Conservation (phyloP, 2,797 vertebrate genomes). For the Bucorvus abyssinicus region DNA sequence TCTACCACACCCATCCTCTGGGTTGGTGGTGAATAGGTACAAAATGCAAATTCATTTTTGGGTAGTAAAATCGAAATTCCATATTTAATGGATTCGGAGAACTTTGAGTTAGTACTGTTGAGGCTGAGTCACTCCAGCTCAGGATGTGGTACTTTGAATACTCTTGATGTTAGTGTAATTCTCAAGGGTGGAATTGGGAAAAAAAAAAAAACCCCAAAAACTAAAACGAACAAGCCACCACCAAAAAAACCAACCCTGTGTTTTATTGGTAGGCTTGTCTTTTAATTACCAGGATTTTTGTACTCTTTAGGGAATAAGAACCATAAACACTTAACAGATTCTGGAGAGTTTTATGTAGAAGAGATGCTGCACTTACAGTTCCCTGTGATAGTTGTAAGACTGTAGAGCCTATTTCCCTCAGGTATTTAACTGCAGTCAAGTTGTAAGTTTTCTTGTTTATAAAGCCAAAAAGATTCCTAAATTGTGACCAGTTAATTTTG, state of each 20-base stretch:
- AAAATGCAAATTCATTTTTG: neutral
- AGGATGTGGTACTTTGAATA: neutral
- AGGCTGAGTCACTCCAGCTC: neutral
- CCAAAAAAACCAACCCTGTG: accelerated
- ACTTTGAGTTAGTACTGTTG: neutral
- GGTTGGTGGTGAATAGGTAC: neutral
- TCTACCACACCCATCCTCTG: neutral
- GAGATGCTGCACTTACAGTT: neutral
- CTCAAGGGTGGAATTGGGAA: neutral
- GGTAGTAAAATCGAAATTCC: neutral
- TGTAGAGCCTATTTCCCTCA: neutral
- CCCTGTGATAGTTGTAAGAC: neutral
- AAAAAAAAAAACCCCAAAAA: too few relatives aligned
- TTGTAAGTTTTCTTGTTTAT: neutral
- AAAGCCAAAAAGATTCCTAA: neutral
- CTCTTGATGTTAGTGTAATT: neutral
- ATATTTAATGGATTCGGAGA: neutral
- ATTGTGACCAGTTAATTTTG: neutral
- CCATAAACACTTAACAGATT: neutral
- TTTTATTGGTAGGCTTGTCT: neutral
- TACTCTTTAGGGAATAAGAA: neutral
- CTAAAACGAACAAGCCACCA: too few relatives aligned
- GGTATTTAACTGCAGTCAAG: neutral
- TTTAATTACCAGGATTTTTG: neutral
- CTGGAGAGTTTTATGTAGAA: neutral